Base-by-base conservation (phyloP, 2,113 vertebrate species). In the Pangasianodon gigas region DNA sequence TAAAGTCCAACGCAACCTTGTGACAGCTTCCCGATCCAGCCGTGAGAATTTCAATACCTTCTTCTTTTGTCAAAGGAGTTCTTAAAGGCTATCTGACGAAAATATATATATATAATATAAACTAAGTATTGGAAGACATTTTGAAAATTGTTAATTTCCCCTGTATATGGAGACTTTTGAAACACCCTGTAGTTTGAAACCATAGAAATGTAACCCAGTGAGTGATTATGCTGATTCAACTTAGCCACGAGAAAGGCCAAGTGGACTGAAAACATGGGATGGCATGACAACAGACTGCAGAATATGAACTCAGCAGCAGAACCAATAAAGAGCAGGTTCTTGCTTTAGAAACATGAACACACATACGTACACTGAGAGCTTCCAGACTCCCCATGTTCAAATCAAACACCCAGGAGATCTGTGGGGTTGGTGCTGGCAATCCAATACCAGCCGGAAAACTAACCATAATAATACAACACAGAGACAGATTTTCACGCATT, bases 361-460 rank as follows among this genome's bases (percentile, higher is more conserved):
- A 37, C 11, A 65, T 41, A 51, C 18, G 83, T 6, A 83, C 79
- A 83, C 6, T 89, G 91, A 93, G 90, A 91, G 91, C 88, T 91
- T 90, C 91, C 92, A 93, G 91, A 93, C 89, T 84, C 6, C 51
- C 83, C 60, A 60, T 84, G 8, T 90, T 92, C 80, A 84, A 84
- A 71, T 81, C 48, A 56, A 88, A 74, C 51, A 88, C 32, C 65
- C 79, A 88, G n/a, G n/a, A 74, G 62, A 71, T 84, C 62, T 71
- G 14, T 21, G 51, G 32, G 26, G 51, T 54, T 44, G 48, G 48
- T 46, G 3, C 51, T 69, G 62, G 79, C 62, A 29, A n/a, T 69
- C 32, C 32, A 56, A 60, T 37, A 8, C 77, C 87, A 69, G 75
- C 46, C 56, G n/a, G 52, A 51, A 80, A 51, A 14, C 4, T 2